Conservation (phyloP, 2,888 invertebrate genomes). For the Drosophila antonietae region DNA sequence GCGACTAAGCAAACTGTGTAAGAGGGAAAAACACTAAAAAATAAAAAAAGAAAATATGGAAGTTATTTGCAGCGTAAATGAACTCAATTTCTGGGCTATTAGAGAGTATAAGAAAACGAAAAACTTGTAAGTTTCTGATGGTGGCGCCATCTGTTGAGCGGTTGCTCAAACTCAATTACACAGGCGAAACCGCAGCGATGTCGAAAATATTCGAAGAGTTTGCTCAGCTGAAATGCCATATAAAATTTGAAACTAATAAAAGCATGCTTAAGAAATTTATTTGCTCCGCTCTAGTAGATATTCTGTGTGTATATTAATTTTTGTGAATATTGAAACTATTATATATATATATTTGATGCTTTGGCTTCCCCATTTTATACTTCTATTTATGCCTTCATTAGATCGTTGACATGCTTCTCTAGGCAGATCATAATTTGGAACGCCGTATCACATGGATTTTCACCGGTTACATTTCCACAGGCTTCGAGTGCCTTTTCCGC, state of each 20-base stretch:
- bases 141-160: constrained; percentile 38
- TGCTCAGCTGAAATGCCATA: background rate
- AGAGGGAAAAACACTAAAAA: background rate
- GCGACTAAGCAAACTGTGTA: background rate
- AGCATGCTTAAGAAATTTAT: constrained; percentile 13
- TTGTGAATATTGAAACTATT: background rate
- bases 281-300: constrained; percentile 11
- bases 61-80: constrained; percentile 5
- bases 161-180: constrained; percentile 4
- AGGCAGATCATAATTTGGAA: constrained; percentile 49
- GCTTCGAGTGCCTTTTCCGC: constrained; percentile 25
- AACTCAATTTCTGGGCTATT: constrained; percentile 7
- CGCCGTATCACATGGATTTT: constrained; percentile 59
- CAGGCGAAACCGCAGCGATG: background rate
- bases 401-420: background rate
- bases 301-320: constrained; percentile 4
- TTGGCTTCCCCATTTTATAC: background rate
- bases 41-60: constrained; percentile 1
- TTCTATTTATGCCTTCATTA: constrained; percentile 7
- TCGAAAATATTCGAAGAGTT: background rate
- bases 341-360: background rate
- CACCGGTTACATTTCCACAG: constrained; percentile 41
- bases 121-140: constrained; percentile 13
- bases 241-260: constrained; percentile 7
- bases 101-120: constrained; percentile 4